A percentile compares a stretch with the other conserved stretches of the same genome.
Evolutionary conservation across 2,797 vertebrate genomes (phyloP).

Genomic region (Sciurus carolinensis): DNA sequence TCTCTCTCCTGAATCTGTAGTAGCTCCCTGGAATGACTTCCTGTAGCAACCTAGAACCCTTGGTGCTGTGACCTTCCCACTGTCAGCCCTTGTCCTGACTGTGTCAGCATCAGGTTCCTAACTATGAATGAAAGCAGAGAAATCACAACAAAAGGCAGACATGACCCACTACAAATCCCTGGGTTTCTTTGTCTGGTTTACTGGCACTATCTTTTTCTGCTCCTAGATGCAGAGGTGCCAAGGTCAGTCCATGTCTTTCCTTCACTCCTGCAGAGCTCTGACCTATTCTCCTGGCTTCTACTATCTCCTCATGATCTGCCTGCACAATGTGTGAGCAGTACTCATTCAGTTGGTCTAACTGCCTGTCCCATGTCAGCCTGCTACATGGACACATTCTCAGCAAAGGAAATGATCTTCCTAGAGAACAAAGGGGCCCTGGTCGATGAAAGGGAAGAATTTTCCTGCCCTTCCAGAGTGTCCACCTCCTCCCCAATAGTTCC

Average conservation of each 20-base stretch:
- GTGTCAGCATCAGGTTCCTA: background rate
- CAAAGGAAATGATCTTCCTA: background rate
- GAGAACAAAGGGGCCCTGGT: background rate
- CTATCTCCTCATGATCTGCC: background rate
- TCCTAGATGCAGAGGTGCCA: background rate
- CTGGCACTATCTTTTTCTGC: background rate
- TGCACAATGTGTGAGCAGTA: background rate
- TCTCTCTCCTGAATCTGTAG: background rate
- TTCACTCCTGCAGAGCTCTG: background rate
- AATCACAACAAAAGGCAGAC: background rate
- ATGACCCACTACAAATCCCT: background rate
- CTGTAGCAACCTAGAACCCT: background rate
- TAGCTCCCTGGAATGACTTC: background rate
- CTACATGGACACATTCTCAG: background rate
- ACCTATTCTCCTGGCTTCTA: background rate
- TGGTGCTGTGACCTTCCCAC: too few species aligned
- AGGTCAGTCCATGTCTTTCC: background rate
- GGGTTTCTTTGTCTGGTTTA: constrained; percentile 10
- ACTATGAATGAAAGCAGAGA: background rate
- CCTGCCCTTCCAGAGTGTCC: background rate
- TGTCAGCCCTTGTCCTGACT: background rate
- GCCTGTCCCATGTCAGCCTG: background rate
- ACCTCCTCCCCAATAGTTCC: background rate
- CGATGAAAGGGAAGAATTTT: background rate
- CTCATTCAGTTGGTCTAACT: background rate